Evolutionary conservation across 2,888 invertebrate genomes (phyloP), one percentile per base, ranked within the genome.

Genomic region (Lithosia quadra): DNA sequence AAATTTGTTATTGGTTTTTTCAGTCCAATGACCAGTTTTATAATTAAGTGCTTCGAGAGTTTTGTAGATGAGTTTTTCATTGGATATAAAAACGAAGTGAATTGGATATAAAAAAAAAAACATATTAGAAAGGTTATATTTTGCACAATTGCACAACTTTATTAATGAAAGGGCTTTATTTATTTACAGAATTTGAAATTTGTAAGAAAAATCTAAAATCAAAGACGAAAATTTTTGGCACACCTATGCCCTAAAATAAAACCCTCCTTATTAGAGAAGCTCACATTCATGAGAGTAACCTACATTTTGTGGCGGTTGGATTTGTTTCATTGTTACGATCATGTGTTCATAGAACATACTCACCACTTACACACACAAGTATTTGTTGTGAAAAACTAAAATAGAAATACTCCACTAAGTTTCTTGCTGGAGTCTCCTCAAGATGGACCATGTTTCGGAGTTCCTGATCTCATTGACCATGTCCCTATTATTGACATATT

Each of bases 1-100:
- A 53, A 67, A 62, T 72, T 63, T 62, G 69, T 68, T 22, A 69
- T 61, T 69, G 36, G 56, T 56, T 63, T 72, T 71, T 65, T 28
- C 53, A 65, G 33, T 71, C 65, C 61, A 65, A 10, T n/a, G 63
- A 43, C 62, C 63, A 13, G 5, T 10, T 64, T 70, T 75, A 63
- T 67, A 64, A 76, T 67, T 65, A 56, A 59, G 60, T 64, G n/a
- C 60, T 65, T 65, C 33, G 49, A 33, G 21, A 65, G 57, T 57
- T 58, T 43, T 4, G 39, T 56, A 24, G 58, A 21, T 58, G 36
- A 58, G 21, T 2, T n/a, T 21, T 28, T 13, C 24, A 21, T 39
- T 33, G 11, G 15, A 15, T 21, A 43, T 39, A 9, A 65, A 58
- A 58, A 15, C 28, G 43, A 33, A 58, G n/a, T 64, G 18, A 56